phyloP scores from a whole-genome alignment of 1,140 invertebrate species.

The Schlechtendalia chinensis region DNA sequence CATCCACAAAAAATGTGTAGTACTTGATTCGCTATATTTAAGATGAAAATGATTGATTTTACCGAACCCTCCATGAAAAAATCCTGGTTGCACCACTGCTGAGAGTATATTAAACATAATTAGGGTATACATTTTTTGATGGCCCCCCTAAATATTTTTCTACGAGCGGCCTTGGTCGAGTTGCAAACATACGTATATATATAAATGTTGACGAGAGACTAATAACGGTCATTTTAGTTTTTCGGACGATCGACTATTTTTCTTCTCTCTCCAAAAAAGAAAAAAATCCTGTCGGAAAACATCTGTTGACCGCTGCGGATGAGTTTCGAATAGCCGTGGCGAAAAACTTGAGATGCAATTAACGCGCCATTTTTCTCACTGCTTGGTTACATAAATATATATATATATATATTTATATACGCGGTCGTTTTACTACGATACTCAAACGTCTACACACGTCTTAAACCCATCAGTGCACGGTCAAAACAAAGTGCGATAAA shows the following conservation, averaged over 20 bases:
- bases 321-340: constrained; percentile 7
- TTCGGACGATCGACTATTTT: constrained; percentile 17
- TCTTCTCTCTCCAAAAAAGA: background rate
- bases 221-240: constrained; percentile 21
- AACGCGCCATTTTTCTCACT: background rate
- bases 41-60: too few relatives aligned
- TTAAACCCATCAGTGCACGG: background rate
- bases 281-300: constrained; percentile 7
- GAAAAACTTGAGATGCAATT: constrained; percentile 42
- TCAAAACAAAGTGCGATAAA: background rate
- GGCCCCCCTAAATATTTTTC: too few relatives aligned
- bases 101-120: too few relatives aligned
- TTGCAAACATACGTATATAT: background rate
- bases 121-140: too few relatives aligned
- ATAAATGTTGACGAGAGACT: constrained; percentile 1
- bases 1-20: too few relatives aligned
- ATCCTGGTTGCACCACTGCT: too few relatives aligned
- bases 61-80: too few relatives aligned
- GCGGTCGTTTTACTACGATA: too few relatives aligned
- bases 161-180: too few relatives aligned
- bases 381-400: too few relatives aligned
- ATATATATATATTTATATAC: too few relatives aligned
- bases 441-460: background rate
- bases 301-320: constrained; percentile 4
- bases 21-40: too few relatives aligned